Evolutionary conservation across 2,797 vertebrate genomes (phyloP).

Genomic region (Kryptopterus vitreolus): DNA sequence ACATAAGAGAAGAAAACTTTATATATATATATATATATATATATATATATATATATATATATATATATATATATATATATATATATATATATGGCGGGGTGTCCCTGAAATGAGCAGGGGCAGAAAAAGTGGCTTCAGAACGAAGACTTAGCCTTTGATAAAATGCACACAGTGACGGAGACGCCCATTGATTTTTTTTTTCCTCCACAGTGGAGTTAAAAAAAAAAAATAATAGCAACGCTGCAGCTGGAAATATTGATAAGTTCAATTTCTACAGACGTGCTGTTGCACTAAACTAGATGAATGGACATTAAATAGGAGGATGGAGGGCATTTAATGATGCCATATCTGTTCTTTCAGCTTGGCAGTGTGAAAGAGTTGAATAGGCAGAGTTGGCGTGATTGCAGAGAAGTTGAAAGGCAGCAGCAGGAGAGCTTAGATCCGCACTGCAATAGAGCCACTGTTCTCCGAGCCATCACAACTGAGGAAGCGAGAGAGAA

Average conservation of each 20-base stretch:
- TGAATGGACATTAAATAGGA: slow-evolving; percentile 39
- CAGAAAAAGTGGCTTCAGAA: slow-evolving; percentile 49
- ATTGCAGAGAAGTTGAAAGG: slow-evolving; percentile 64
- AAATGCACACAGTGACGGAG: slow-evolving; percentile 62
- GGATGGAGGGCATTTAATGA: slow-evolving; percentile 57
- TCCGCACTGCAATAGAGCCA: slow-evolving; percentile 41
- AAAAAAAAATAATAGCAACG: slow-evolving; percentile 64
- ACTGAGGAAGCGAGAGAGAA: slow-evolving; percentile 25
- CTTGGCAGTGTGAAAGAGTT: slow-evolving; percentile 59
- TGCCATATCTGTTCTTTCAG: slow-evolving; percentile 65
- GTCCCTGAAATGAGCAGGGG: slow-evolving; percentile 49
- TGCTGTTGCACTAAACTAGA: slow-evolving; percentile 51
- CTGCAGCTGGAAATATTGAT: slow-evolving; percentile 75
- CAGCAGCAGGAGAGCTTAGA: slow-evolving; percentile 58
- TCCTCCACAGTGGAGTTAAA: slow-evolving; percentile 51
- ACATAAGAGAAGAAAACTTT: slow-evolving; percentile 63
- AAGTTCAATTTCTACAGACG: slow-evolving; percentile 64
- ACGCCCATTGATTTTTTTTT: slow-evolving; percentile 68
- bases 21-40: slow-evolving; percentile 48
- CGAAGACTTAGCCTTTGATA: slow-evolving; percentile 61
- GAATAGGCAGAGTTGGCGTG: slow-evolving; percentile 62
- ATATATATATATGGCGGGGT: slow-evolving; percentile 49
- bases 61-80: slow-evolving; percentile 53
- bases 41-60: slow-evolving; percentile 49
- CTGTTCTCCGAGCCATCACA: slow-evolving; percentile 41